phyloP scores from a whole-genome alignment of 1,140 invertebrate species.

The Drosophila tsacasi region DNA sequence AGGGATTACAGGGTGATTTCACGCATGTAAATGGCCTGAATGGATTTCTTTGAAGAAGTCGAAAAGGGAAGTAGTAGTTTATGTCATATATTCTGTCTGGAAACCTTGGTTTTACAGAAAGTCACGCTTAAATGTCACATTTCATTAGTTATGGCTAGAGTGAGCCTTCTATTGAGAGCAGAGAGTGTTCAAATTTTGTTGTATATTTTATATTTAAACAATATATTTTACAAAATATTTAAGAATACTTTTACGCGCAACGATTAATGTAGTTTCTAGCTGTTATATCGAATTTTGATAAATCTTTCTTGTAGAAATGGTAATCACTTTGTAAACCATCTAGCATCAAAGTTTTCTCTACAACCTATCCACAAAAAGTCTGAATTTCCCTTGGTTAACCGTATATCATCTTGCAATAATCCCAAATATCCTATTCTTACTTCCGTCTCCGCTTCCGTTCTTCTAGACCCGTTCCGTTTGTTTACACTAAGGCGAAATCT shows the following conservation, averaged over 20 bases:
- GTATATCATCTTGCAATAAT: constrained; percentile 8
- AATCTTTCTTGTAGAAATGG: not conserved
- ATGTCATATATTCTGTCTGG: not conserved
- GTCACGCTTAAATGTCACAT: not conserved
- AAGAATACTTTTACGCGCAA: not conserved
- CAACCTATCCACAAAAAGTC: not conserved
- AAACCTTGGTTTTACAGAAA: not conserved
- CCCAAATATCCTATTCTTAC: constrained; percentile 11
- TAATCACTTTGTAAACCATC: not conserved
- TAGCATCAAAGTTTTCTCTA: no score
- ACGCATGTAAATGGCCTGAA: not conserved
- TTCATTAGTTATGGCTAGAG: not conserved
- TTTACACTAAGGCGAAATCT: constrained; percentile 66
- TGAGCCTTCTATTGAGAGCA: no score
- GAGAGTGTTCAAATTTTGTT: not conserved
- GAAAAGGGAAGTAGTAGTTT: not conserved
- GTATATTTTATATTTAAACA: not conserved
- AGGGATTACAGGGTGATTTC: constrained; percentile 9
- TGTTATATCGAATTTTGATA: not conserved
- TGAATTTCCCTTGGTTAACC: not conserved
- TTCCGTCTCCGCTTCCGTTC: not conserved
- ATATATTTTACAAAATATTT: not conserved
- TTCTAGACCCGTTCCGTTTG: constrained; percentile 29
- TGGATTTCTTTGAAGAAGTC: not conserved
- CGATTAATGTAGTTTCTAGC: not conserved